Percentiles rank a stretch among this genome's conserved stretches.
Conservation (phyloP, 2,888 invertebrate genomes). For the Fissipunctia ypsillon region DNA sequence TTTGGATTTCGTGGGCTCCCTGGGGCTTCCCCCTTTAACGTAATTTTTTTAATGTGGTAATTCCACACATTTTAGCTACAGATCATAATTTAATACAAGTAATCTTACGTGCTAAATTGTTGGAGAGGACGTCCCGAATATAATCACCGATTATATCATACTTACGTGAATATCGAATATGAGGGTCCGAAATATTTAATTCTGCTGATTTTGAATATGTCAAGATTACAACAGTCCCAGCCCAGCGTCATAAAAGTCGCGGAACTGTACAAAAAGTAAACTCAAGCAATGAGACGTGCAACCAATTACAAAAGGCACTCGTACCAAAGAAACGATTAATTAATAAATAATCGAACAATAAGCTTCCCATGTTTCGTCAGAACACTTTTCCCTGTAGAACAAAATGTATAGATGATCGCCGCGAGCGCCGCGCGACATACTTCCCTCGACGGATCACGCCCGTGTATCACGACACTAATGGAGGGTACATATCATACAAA, state of each 20-base stretch:
- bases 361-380: slow-evolving; percentile 30
- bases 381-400: slow-evolving; percentile 47
- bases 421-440: slow-evolving; percentile 18
- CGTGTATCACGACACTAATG: slow-evolving; percentile 36
- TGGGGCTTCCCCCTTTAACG: no score
- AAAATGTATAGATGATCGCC: slow-evolving; percentile 27
- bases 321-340: slow-evolving; percentile 20
- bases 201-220: background rate
- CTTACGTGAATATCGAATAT: background rate
- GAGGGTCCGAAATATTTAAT: background rate
- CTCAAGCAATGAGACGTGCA: background rate
- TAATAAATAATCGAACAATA: slow-evolving; percentile 34
- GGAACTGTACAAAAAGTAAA: background rate
- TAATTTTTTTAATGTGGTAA: background rate
- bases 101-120: background rate
- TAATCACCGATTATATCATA: background rate
- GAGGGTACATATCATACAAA: slow-evolving; percentile 33
- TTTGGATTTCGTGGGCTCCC: no score
- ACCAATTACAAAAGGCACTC: slow-evolving; percentile 1
- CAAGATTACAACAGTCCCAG: background rate
- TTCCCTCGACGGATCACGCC: slow-evolving; percentile 24
- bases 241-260: background rate
- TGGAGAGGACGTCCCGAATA: background rate
- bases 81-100: background rate
- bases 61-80: slow-evolving; percentile 11